Evolutionary conservation across 2,888 invertebrate species (phyloP), one percentile per base, ranked within the genome.

Genomic region (Dynastes grantii): DNA sequence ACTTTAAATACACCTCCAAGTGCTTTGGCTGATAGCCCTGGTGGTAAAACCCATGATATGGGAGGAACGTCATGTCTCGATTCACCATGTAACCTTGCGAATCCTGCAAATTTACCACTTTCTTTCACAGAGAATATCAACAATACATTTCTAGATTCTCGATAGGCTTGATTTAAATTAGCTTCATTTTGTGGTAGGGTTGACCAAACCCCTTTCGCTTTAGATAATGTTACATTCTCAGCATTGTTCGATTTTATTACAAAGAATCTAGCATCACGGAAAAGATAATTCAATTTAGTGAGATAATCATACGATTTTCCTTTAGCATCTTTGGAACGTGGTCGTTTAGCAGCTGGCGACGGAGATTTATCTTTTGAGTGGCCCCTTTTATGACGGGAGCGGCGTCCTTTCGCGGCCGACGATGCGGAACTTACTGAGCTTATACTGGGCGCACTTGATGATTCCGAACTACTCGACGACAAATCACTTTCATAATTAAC

Each of bases 201-300:
- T 2, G 98, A 98, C 99, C 98, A 99, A 3, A 98, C 98, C 81
- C 96, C 97, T 90, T 96, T 97, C 16, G 95, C 95, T 89, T 99
- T 99, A 0, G 98, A 97, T 79, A 99, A 88, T 51, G 95, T 95
- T 75, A 99, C 96, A 89, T 99, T 99, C 89, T 99, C 98, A 79
- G 96, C 95, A 90, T 99, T 99, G 89, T 98, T 98, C 73, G 98
- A 98, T 90, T 99, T 99, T 85, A 99, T 98, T 78, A 99, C 92
- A 90, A 98, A 98, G 90, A 97, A 98, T 83, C 95, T 92, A 70
- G 98, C 96, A 88, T 97, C 97, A 83, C 97, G 93, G 89, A 98
- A 98, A 83, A 99, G 91, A 89, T 98, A 98, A 90, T 97, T 97
- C 82, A 98, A 89, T 90, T 97, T 96, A 32, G 96, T 95, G 90